A percentile compares a stretch with the other conserved stretches of the same genome.
These are phyloP conservation scores for Cephus rjabovi DNA, from an alignment of 2,888 invertebrate species.

Conservation along the genomic window DNA sequence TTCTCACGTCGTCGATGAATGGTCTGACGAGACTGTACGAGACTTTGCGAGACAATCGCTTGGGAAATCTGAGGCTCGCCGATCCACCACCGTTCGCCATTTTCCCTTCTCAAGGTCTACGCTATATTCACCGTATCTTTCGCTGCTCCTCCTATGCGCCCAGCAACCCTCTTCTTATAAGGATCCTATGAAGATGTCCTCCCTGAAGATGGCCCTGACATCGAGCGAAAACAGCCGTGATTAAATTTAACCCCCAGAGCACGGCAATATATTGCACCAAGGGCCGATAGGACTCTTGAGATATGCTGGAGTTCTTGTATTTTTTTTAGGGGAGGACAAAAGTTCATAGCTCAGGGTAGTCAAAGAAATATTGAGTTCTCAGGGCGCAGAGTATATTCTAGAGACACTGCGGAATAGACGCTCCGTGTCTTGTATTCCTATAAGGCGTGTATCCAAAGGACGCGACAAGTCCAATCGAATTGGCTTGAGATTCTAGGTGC, in stretches of 20 bases:
- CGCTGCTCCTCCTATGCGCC: background rate
- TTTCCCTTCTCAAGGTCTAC: background rate
- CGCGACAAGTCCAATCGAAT: background rate
- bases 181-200: background rate
- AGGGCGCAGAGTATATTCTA: background rate
- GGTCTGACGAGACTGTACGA: slow-evolving; percentile 62
- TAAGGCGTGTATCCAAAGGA: background rate
- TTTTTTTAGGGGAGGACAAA: background rate
- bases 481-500: background rate
- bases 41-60: slow-evolving; percentile 64
- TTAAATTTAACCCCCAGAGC: background rate
- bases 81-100: slow-evolving; percentile 3
- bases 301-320: background rate
- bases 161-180: background rate
- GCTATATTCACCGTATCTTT: background rate
- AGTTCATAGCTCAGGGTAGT: background rate
- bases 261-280: no score
- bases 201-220: no score
- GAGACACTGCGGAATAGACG: background rate
- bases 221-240: background rate
- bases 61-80: slow-evolving; percentile 60
- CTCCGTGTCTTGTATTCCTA: no score
- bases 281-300: background rate
- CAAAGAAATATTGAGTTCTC: background rate
- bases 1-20: slow-evolving; percentile 64